Evolutionary conservation across 2,113 vertebrate species (phyloP), one percentile per base, ranked within the genome.

Genomic region (Mormoops blainvillei): DNA sequence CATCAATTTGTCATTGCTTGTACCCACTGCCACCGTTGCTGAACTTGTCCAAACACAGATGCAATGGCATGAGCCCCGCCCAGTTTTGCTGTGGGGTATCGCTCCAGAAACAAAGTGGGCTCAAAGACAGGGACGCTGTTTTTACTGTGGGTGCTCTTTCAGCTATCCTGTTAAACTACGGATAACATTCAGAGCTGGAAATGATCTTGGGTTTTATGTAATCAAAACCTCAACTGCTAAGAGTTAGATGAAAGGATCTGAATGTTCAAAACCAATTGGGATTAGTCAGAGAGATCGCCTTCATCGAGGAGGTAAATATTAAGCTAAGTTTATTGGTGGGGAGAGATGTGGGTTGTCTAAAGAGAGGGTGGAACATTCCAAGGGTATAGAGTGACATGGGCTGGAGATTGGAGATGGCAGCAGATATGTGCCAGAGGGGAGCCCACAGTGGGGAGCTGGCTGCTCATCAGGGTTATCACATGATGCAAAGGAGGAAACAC

Each of bases 291-390:
- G 48, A 89, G 92, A 70, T 28, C 28, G 61, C 92, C 71, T 86
- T 71, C 26, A 10, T 6, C 28, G 61, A 71, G 54, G 36, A 91
- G 67, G 73, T n/a, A 26, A 45, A 24, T 61, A 90, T 50, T 54
- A 70, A 82, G 70, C 87, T 43, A 68, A n/a, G 48, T 33, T 87
- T 77, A 38, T 63, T 67, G 58, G 83, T 83, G n/a, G 65, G 56
- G 58, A 76, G 67, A 92, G 93, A 85, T 78, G 88, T 85, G 90
- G 70, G 80, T 24, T 92, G 54, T 71, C 56, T 96, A 31, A 83
- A 83, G 92, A 96, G 74, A 92, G 85, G 70, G 70, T 70, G 74
- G 36, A 50, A 83, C 38, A 73, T 85, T 92, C 84, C 36, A 8
- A 80, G 81, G 71, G 80, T 54, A 11, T 78, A 81, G 81, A 88